A percentile compares a stretch with the other conserved stretches of the same genome.
Conservation (phyloP, 2,113 vertebrate genomes). For the Saimiri boliviensis region DNA sequence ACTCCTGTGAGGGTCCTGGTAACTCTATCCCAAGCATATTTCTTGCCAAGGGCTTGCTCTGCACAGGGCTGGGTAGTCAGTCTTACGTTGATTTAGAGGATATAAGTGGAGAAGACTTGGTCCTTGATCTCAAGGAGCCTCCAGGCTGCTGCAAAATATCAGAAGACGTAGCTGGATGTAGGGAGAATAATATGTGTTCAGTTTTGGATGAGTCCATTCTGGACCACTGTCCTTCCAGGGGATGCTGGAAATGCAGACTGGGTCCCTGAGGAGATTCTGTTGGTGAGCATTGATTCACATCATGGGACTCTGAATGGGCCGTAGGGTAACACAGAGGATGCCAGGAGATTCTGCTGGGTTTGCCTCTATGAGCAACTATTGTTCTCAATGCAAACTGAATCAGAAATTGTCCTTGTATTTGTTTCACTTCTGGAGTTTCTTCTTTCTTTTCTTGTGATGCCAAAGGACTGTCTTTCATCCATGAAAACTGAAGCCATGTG, state of each 20-base stretch:
- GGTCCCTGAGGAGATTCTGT: background rate
- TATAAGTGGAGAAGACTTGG: background rate
- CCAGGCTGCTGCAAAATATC: background rate
- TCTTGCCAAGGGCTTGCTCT: background rate
- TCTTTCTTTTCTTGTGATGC: background rate
- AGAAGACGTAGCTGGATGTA: background rate
- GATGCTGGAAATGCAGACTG: background rate
- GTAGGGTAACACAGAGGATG: fast-evolving
- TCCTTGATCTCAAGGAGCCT: background rate
- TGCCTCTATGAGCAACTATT: background rate
- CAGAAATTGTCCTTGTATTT: background rate
- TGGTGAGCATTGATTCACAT: background rate
- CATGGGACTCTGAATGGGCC: too few relatives aligned
- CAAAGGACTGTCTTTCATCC: background rate
- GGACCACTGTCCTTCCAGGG: background rate
- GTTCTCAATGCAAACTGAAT: background rate
- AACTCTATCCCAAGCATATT: fast-evolving
- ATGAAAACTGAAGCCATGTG: background rate
- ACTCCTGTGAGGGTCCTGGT: background rate
- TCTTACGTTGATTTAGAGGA: background rate
- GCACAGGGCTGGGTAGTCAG: background rate
- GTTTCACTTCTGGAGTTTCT: background rate
- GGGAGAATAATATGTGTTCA: background rate
- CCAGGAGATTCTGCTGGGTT: background rate
- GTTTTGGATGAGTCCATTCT: too few relatives aligned